Base-by-base conservation (phyloP, 1,140 invertebrate species). In the Micrasema longulum region DNA sequence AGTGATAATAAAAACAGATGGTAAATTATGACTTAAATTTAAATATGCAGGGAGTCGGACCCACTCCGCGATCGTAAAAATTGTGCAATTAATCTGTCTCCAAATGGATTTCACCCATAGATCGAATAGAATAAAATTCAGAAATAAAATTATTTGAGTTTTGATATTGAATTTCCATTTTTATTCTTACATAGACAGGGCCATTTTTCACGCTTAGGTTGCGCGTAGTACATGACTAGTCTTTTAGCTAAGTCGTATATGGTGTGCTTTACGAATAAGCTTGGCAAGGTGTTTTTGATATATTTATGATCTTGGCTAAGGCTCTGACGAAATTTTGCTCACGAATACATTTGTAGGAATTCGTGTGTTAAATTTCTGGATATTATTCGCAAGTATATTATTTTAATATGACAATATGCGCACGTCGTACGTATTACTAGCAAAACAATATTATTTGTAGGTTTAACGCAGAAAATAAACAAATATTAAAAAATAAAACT, bases 241-340 rank as follows among this genome's bases (percentile, higher is more conserved):
- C 55, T 60, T 60, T 60, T 60, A 35, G 55, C 36, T 23, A 10
- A 38, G 35, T n/a, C 16, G 20, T 35, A 31, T 60, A 41, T 9
- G 26, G 26, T 35, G 18, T 60, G 36, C 36, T 60, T 41, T 14
- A 60, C 35, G 55, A 60, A 60, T 60, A 60, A 60, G 55, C 55
- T 60, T 60, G 31, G 36, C 55, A 38, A 60, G 35, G 55, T 60
- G 55, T 60, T 41, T 60, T 60, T 60, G 55, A 60, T 35, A 60
- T 60, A 60, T 60, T 60, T 60, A 60, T 41, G 55, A 60, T 18
- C 55, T 41, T 60, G 35, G 55, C 36, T 20, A 10, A 38, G 16
- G 12, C 35, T 31, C 36, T 60, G 55, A 41, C 38, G 55, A 60
- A 60, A 60, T 60, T 60, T 38, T 20, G 55, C 35, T 60, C 22